phyloP scores from a whole-genome alignment of 2,888 invertebrate genomes.

The Eulithis prunata region DNA sequence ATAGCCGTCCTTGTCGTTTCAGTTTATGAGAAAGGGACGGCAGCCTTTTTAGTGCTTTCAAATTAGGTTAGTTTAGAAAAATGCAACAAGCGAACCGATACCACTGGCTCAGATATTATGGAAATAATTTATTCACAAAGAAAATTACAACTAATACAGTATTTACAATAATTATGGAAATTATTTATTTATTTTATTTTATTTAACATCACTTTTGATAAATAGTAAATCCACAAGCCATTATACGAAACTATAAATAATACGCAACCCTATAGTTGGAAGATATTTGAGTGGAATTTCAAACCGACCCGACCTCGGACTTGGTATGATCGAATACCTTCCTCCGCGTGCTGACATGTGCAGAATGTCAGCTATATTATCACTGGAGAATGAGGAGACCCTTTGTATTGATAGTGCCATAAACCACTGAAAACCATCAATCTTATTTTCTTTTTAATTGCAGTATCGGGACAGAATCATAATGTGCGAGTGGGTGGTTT shows the following conservation, averaged over 20 bases:
- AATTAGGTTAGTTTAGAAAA: no score
- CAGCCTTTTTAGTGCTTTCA: no score
- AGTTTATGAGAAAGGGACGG: no score
- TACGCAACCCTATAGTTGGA: slow-evolving; percentile 41
- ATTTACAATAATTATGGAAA: no score
- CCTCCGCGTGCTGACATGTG: slow-evolving; percentile 37
- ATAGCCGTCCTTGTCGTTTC: no score
- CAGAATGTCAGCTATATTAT: slow-evolving; percentile 36
- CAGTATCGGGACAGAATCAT: background rate
- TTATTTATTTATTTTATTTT: no score
- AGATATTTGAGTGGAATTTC: slow-evolving; percentile 77
- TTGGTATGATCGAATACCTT: slow-evolving; percentile 70
- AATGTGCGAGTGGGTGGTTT: no score
- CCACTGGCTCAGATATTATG: no score
- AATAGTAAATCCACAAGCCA: background rate
- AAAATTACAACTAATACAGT: no score
- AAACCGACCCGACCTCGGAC: slow-evolving; percentile 54
- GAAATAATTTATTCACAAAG: no score
- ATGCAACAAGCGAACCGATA: no score
- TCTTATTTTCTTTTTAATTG: background rate
- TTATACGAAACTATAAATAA: background rate
- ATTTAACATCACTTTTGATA: no score
- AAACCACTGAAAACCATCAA: background rate
- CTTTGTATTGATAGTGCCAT: slow-evolving; percentile 1
- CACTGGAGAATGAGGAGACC: slow-evolving; percentile 10